These are phyloP conservation scores for Dilophus febrilis DNA, from an alignment of 2,888 invertebrate genomes.

Conservation along the genomic window DNA sequence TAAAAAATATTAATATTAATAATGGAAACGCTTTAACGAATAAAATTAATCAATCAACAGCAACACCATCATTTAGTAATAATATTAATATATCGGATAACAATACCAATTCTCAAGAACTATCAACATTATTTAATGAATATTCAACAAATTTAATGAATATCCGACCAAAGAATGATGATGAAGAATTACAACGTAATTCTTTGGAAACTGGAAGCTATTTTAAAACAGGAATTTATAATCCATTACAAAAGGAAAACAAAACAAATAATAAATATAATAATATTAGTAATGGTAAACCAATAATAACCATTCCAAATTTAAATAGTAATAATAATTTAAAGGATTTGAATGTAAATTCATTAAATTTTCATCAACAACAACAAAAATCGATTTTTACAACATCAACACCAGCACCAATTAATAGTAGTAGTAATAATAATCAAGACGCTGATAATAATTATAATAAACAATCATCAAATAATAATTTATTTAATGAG, in stretches of 20 bases:
- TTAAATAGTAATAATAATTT: no score
- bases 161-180: conserved; percentile 22
- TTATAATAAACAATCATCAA: no score
- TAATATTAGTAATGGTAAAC: no score
- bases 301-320: no score
- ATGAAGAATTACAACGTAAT: conserved; percentile 22
- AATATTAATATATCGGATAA: not conserved
- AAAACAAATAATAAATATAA: conserved; percentile 1
- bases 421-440: no score
- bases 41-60: not conserved
- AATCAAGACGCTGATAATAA: no score
- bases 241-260: conserved; percentile 17
- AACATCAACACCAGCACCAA: no score
- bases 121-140: not conserved
- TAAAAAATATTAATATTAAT: not conserved
- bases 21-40: not conserved
- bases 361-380: no score
- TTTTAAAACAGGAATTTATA: conserved; percentile 27
- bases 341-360: no score
- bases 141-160: conserved; percentile 24
- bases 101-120: not conserved
- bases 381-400: no score
- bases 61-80: no score
- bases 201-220: conserved; percentile 24
- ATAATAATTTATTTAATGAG: no score